These are phyloP conservation scores for Sphyrna mokarran DNA, from an alignment of 2,113 vertebrate genomes.

Conservation along the genomic window DNA sequence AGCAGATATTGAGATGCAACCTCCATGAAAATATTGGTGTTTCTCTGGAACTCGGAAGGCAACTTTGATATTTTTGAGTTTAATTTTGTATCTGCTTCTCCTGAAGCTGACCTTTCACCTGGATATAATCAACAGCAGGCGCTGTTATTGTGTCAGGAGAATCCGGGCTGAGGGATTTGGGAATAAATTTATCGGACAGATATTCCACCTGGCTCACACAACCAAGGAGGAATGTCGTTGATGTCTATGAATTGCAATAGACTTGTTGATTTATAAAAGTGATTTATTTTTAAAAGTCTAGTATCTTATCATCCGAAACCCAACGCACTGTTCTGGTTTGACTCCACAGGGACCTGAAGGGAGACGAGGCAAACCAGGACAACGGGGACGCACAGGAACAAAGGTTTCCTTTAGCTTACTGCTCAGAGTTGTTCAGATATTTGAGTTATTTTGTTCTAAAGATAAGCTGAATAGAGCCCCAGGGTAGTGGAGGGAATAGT, in stretches of 20 bases:
- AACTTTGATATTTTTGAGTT: no score
- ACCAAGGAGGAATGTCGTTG: not conserved
- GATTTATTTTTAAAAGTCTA: not conserved
- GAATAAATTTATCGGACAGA: no score
- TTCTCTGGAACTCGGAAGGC: no score
- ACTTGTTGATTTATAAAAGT: not conserved
- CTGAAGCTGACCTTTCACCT: no score
- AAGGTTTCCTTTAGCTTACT: conserved; percentile 61
- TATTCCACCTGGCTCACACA: not conserved
- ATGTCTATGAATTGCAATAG: not conserved
- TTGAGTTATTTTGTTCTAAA: conserved; percentile 9
- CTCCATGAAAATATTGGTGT: no score
- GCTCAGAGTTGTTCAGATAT: not conserved
- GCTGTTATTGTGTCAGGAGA: no score
- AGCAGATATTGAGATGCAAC: no score
- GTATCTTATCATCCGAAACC: not conserved
- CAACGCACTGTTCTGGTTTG: not conserved
- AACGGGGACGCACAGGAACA: conserved; percentile 78
- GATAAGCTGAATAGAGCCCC: not conserved
- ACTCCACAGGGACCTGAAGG: conserved; percentile 79
- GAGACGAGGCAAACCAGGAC: conserved; percentile 69
- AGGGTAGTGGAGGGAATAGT: not conserved
- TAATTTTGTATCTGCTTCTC: no score
- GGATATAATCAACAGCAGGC: no score
- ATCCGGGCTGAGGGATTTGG: no score